Evolutionary conservation across 2,797 vertebrate species (phyloP).

Genomic region (Hippopotamyrus pictus): DNA sequence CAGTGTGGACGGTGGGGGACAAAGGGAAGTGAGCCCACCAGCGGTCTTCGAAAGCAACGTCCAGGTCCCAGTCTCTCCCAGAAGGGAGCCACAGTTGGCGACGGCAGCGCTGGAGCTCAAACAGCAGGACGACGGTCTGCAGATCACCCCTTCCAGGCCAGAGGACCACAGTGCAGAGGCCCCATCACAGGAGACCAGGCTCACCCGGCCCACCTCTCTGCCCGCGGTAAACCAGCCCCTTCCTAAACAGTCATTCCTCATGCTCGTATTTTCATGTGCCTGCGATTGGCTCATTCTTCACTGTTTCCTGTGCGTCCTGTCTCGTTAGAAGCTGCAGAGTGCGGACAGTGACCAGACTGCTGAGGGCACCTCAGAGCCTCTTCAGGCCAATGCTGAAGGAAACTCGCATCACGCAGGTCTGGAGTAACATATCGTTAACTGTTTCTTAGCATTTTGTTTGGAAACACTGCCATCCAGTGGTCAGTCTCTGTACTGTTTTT

Average conservation of each 20-base stretch:
- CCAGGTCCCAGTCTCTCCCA: neutral
- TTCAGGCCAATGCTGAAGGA: slow-evolving; percentile 16
- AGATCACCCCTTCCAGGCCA: neutral
- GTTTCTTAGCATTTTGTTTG: neutral
- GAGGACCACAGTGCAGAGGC: slow-evolving; percentile 22
- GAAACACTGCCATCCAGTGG: slow-evolving; percentile 39
- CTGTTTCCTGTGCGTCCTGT: neutral
- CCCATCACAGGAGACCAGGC: slow-evolving; percentile 12
- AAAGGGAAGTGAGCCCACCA: slow-evolving; percentile 36
- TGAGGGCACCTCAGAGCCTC: slow-evolving; percentile 24
- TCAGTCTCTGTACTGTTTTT: slow-evolving; percentile 18
- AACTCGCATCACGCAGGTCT: slow-evolving; percentile 41
- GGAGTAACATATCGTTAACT: slow-evolving; percentile 10
- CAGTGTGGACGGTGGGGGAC: slow-evolving; percentile 44
- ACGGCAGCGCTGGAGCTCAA: neutral
- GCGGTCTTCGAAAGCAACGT: slow-evolving; percentile 18
- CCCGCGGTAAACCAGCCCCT: slow-evolving; percentile 41
- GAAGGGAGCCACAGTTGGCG: neutral
- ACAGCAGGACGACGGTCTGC: neutral
- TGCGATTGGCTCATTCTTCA: neutral
- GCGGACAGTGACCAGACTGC: slow-evolving; percentile 23
- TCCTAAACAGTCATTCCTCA: slow-evolving; percentile 20
- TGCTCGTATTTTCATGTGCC: neutral
- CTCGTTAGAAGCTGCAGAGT: slow-evolving; percentile 45
- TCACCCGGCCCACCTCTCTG: slow-evolving; percentile 47